Evolutionary conservation across 2,113 vertebrate genomes (phyloP).

Genomic region (Lepus timidus): DNA sequence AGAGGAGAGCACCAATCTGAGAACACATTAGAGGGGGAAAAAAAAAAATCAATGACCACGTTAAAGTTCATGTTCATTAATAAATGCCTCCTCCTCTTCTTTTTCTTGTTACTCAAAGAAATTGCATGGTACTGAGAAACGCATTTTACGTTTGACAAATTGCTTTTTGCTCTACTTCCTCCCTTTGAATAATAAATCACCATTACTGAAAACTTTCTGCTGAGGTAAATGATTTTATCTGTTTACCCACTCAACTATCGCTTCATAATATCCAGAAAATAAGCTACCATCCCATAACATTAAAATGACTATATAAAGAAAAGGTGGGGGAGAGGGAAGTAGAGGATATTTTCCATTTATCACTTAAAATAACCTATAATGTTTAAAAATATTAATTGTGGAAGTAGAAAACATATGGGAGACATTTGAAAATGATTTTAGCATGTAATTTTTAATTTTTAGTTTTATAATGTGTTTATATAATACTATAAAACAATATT

Average conservation of each 20-base stretch:
- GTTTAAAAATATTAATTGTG: conserved; percentile 43
- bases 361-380: conserved; percentile 58
- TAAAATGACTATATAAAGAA: conserved; percentile 51
- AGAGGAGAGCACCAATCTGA: conserved; percentile 96
- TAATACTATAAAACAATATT: conserved; percentile 5
- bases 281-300: conserved; percentile 20
- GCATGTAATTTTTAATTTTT: conserved; percentile 40
- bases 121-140: conserved; percentile 67
- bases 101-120: conserved; percentile 64
- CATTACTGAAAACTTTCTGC: conserved; percentile 75
- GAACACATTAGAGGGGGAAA: conserved; percentile 12
- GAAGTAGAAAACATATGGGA: neutral
- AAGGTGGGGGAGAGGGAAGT: neutral
- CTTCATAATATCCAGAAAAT: conserved; percentile 63
- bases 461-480: neutral
- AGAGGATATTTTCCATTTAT: conserved; percentile 24
- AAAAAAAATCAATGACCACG: conserved; percentile 38
- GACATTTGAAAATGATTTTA: conserved; percentile 28
- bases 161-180: conserved; percentile 72
- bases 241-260: conserved; percentile 70
- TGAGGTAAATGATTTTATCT: conserved; percentile 76
- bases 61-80: conserved; percentile 70
- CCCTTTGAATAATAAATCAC: conserved; percentile 81
- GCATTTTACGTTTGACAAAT: conserved; percentile 77
- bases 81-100: conserved; percentile 55